Evolutionary conservation across 2,888 invertebrate species (phyloP).

Genomic region (Bellardia pandia): DNA sequence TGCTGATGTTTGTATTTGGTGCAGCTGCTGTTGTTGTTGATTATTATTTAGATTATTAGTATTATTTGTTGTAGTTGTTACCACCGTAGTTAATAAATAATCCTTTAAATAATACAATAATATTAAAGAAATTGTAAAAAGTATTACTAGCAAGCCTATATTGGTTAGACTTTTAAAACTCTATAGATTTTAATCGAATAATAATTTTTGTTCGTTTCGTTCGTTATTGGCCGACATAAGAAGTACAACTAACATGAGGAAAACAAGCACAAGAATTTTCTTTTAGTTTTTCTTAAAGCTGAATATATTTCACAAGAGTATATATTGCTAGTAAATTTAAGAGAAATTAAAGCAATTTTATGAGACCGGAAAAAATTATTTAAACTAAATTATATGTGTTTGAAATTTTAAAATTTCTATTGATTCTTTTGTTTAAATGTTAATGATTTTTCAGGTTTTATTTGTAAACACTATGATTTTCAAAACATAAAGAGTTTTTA

Average conservation of each 20-base stretch:
- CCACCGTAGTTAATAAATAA: constrained; percentile 78
- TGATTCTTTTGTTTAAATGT: too few relatives aligned
- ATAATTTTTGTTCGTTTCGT: constrained; percentile 62
- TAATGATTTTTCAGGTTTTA: too few relatives aligned
- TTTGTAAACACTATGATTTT: too few relatives aligned
- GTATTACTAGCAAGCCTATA: constrained; percentile 56
- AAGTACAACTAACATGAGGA: constrained; percentile 57
- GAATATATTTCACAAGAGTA: background rate
- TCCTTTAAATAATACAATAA: constrained; percentile 79
- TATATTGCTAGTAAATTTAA: background rate
- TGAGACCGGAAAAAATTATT: background rate
- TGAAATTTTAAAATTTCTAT: too few relatives aligned
- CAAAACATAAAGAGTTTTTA: background rate
- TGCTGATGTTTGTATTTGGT: constrained; percentile 63
- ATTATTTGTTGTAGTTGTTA: constrained; percentile 68
- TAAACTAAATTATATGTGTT: too few relatives aligned
- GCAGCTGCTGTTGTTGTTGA: constrained; percentile 67
- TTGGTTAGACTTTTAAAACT: constrained; percentile 38
- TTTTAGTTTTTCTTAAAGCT: constrained; percentile 21
- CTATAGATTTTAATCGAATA: constrained; percentile 27
- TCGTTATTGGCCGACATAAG: constrained; percentile 58
- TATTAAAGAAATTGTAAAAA: constrained; percentile 73
- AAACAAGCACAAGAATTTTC: constrained; percentile 40
- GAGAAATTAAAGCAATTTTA: background rate
- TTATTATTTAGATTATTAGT: constrained; percentile 69